Evolutionary conservation across 2,888 invertebrate species (phyloP).

Genomic region (Dryocosmus kuriphilus): DNA sequence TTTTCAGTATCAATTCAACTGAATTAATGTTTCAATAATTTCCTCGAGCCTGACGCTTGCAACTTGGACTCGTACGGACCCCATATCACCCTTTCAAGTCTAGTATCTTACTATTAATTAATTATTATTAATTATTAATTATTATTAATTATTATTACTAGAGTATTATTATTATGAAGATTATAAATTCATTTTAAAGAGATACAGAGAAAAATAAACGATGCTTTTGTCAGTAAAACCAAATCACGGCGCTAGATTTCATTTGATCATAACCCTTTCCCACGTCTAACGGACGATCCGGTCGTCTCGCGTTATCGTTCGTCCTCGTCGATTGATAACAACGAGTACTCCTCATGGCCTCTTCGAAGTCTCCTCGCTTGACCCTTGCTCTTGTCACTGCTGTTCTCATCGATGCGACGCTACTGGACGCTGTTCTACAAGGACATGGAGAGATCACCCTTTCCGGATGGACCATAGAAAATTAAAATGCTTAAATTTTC

Average conservation of each 20-base stretch:
- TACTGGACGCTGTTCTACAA: conserved; percentile 41
- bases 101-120: conserved; percentile 72
- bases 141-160: conserved; percentile 67
- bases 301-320: conserved; percentile 39
- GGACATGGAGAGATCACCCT: conserved; percentile 47
- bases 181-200: conserved; percentile 76
- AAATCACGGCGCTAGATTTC: conserved; percentile 59
- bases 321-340: conserved; percentile 24
- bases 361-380: conserved; percentile 60
- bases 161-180: conserved; percentile 76
- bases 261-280: conserved; percentile 56
- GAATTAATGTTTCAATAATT: conserved; percentile 10
- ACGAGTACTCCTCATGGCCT: conserved; percentile 39
- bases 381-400: conserved; percentile 66
- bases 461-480: conserved; percentile 50
- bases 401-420: conserved; percentile 49
- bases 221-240: conserved; percentile 77
- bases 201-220: conserved; percentile 75
- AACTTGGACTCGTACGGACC: conserved; percentile 70
- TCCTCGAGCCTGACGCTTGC: conserved; percentile 65
- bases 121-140: conserved; percentile 61
- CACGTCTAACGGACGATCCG: conserved; percentile 27
- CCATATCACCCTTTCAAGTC: conserved; percentile 69
- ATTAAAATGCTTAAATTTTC: conserved; percentile 17
- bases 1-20: not conserved